Evolutionary conservation across 2,888 invertebrate species (phyloP).

Genomic region (Dasypolia templi): DNA sequence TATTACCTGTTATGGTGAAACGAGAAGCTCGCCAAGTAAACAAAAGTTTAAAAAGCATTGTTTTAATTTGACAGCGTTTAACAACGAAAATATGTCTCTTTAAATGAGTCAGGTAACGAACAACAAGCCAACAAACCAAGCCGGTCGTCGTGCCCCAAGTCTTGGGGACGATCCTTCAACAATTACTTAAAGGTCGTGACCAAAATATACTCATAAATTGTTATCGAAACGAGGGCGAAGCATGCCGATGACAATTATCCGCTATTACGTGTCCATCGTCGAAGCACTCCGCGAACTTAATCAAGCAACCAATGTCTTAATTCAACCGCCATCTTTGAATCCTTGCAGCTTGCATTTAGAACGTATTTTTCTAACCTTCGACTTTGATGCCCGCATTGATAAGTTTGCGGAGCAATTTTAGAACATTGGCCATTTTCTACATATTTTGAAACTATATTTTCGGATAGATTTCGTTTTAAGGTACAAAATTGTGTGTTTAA

Average conservation of each 20-base stretch:
- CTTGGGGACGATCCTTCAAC: constrained; percentile 76
- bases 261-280: constrained; percentile 78
- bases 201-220: constrained; percentile 84
- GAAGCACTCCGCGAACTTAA: constrained; percentile 62
- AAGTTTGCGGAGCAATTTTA: constrained; percentile 53
- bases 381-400: constrained; percentile 50
- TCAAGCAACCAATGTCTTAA: constrained; percentile 58
- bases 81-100: constrained; percentile 43
- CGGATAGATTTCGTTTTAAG: constrained; percentile 6
- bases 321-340: constrained; percentile 36
- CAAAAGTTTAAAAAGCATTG: neutral
- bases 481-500: constrained; percentile 21
- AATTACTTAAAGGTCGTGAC: constrained; percentile 85
- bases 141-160: constrained; percentile 72
- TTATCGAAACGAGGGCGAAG: constrained; percentile 78
- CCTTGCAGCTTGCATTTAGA: constrained; percentile 46
- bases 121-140: constrained; percentile 70
- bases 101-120: constrained; percentile 51
- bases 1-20: too few species aligned
- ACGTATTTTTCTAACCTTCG: constrained; percentile 47
- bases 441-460: constrained; percentile 12
- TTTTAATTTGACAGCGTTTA: constrained; percentile 14
- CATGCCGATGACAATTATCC: constrained; percentile 84
- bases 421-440: constrained; percentile 15
- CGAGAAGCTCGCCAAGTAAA: too few species aligned